Base-by-base conservation (phyloP, 2,113 vertebrate species). In the Grammomys surdaster region DNA sequence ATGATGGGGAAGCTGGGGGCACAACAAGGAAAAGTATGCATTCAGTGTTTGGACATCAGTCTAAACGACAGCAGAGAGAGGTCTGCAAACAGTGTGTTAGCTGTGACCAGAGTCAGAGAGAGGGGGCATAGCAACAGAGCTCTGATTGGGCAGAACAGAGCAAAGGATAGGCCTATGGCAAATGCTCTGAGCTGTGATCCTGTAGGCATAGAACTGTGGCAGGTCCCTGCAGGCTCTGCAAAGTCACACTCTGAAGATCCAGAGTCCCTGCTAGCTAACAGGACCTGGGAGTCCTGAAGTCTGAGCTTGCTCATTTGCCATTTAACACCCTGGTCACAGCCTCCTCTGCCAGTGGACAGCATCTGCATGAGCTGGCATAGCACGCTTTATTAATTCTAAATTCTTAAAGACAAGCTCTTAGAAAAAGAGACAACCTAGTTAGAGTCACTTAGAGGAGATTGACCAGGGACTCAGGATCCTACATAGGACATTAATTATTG, bases 131-230 rank as follows among this genome's bases (percentile, higher is more conserved):
- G 96, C 93, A 98, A 97, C 97, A 96, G 94, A 78, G 73, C 82
- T 96, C 81, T 94, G 86, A 97, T 96, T 97, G 97, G 97, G 77
- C 69, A 82, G 86, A 87, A 5, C 24, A n/a, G 67, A 20, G 77
- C 85, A 93, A 81, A 67, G 85, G 69, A 14, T 28, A 87, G 22
- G n/a, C 96, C 95, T 58, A 56, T 95, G 76, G 63, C 11, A 22
- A 89, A 28, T 7, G 87, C 86, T 77, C 9, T 31, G 72, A 90
- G 86, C 93, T 86, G 33, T 0, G 19, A 26, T 93, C 48, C 54
- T 40, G 51, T 65, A 77, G 70, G 76, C 92, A 69, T 88, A 63
- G 67, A 73, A 69, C 40, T 81, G 54, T 51, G 58, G 72, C 86
- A 97, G 89, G 94, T 24, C 75, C 86, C 40, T 20, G 91, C 96